Evolutionary conservation across 2,797 vertebrate species (phyloP), one percentile per base, ranked within the genome.

Genomic region (Denticeps clupeoides): DNA sequence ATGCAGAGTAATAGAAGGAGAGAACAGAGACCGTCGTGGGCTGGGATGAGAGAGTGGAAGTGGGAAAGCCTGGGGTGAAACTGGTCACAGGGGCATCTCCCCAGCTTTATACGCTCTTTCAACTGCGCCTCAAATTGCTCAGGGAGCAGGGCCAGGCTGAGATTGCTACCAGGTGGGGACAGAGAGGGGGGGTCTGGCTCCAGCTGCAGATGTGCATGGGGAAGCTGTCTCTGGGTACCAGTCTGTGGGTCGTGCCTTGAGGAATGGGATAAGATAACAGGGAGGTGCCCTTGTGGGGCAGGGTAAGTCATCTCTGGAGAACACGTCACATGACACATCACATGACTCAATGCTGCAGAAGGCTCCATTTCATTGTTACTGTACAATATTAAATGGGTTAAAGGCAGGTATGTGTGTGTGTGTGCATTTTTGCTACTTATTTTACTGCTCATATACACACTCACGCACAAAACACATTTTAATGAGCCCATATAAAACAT

Each of bases 121-220:
- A 51, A 51, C 47, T 26, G 38, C 49, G 44, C 55, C 55, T 70
- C 70, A 59, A 68, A 73, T 66, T 54, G 60, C 45, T 65, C 61
- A 65, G 47, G 63, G 49, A 49, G 60, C 32, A 47, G 19, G 24
- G 63, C 60, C 59, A 69, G 55, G 60, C 62, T 47, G 57, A 59
- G 56, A 68, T 66, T 46, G 19, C 53, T 55, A 58, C 64, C 57
- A 69, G 70, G 69, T 69, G 67, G 33, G n/a, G 7, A 37, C 5
- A 6, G 41, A 49, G 7, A 41, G 8, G 47, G 16, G 3, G 55
- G 59, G 49, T 62, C 54, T 69, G 64, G 56, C 59, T 63, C 59
- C 66, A 29, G 49, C 44, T 68, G 54, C 60, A 37, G 33, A 49
- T 64, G 49, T 58, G 13, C 41, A 33, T 42, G 25, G 23, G 42